Percentiles rank a stretch among this genome's conserved stretches.
These are phyloP conservation scores for Deroptyus accipitrinus DNA, from an alignment of 2,113 vertebrate species.

Conservation along the genomic window DNA sequence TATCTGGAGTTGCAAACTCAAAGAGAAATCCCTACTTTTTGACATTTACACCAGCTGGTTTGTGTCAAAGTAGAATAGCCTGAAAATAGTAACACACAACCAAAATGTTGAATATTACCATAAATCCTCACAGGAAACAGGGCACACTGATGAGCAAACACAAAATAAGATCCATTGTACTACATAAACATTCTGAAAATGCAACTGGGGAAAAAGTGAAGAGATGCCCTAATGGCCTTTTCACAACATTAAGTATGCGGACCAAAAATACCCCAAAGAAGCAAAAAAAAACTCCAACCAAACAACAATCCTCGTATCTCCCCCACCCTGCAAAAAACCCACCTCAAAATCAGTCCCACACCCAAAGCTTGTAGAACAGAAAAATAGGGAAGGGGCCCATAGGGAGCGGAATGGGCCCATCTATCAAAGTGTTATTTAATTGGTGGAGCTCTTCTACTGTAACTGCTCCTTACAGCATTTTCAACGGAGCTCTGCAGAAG, in stretches of 20 bases:
- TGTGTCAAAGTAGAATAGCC: neutral
- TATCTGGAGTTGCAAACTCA: neutral
- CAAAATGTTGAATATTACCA: neutral
- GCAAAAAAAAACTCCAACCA: accelerated
- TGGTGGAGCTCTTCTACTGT: neutral
- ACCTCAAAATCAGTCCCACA: neutral
- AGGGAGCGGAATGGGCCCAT: neutral
- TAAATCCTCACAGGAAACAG: neutral
- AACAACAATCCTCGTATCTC: neutral
- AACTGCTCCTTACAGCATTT: neutral
- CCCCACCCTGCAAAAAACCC: neutral
- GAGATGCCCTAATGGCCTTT: neutral
- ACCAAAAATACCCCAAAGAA: neutral
- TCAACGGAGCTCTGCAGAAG: neutral
- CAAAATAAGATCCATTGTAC: neutral
- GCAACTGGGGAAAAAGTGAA: neutral
- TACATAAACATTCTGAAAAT: neutral
- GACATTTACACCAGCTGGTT: neutral
- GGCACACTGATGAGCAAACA: neutral
- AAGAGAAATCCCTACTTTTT: neutral
- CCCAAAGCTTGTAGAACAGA: neutral
- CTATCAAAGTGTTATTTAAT: neutral
- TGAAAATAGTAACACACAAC: neutral
- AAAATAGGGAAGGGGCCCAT: neutral
- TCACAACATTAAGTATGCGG: neutral